Percentiles rank a stretch among this genome's conserved stretches.
Evolutionary conservation across 2,113 vertebrate species (phyloP).

Genomic region (Excalfactoria chinensis): DNA sequence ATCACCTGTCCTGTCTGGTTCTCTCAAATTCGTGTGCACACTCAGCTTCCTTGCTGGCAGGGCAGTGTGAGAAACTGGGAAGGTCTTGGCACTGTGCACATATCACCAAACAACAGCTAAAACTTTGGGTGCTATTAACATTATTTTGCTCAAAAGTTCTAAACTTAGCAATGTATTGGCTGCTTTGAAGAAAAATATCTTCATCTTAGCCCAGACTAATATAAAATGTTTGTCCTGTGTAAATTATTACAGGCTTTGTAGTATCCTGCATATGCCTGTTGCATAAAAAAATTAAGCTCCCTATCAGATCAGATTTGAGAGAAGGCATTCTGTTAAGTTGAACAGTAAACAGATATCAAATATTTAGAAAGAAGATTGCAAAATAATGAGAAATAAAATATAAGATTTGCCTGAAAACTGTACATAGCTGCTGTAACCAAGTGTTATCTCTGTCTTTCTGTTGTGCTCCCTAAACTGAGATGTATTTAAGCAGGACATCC

Average conservation of each 20-base stretch:
- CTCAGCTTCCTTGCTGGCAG: fast-evolving
- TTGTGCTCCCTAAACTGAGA: not conserved
- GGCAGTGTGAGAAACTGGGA: not conserved
- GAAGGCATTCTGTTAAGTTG: not conserved
- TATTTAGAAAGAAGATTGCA: not conserved
- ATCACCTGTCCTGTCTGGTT: not conserved
- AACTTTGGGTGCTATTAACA: fast-evolving
- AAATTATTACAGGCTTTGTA: not conserved
- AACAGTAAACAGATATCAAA: not conserved
- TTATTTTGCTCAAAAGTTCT: not conserved
- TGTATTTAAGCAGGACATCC: not conserved
- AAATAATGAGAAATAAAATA: not conserved
- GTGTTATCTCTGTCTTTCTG: not conserved
- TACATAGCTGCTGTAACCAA: not conserved
- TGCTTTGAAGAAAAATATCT: not conserved
- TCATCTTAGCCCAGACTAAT: not conserved
- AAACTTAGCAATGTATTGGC: not conserved
- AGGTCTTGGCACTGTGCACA: not conserved
- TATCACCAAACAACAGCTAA: not conserved
- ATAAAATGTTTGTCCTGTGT: not conserved
- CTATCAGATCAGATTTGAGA: not conserved
- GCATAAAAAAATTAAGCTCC: not conserved
- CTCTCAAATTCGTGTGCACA: not conserved
- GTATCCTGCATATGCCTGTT: not conserved
- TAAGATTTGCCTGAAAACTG: not conserved